A percentile compares a stretch with the other conserved stretches of the same genome.
Conservation (phyloP, 1,140 invertebrate genomes). For the Rhopalosiphum maidis region DNA sequence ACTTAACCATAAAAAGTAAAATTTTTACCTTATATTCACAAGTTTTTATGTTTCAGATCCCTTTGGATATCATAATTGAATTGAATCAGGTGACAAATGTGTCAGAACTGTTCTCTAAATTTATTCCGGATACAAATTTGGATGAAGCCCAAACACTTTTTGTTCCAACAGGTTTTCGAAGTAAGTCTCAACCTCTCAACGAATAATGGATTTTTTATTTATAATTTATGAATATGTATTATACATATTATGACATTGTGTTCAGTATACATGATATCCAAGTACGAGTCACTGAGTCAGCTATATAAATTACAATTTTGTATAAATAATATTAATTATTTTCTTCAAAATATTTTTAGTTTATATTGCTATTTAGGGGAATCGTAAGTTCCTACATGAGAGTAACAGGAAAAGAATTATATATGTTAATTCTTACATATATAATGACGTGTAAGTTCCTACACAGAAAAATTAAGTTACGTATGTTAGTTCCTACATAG, state of each 20-base stretch:
- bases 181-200: slow-evolving; percentile 9
- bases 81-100: slow-evolving; percentile 33
- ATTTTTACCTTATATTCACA: not conserved
- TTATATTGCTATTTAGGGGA: not conserved
- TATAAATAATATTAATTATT: not conserved
- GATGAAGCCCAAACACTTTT: not conserved
- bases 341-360: not conserved
- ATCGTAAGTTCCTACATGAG: too few species aligned
- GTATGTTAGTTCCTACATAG: too few species aligned
- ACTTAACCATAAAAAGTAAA: not conserved
- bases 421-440: too few species aligned
- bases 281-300: too few species aligned
- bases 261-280: not conserved
- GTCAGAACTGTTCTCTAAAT: slow-evolving; percentile 35
- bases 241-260: not conserved
- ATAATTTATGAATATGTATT: not conserved
- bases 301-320: not conserved
- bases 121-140: not conserved
- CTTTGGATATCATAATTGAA: slow-evolving; percentile 27
- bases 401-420: too few species aligned
- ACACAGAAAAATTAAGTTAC: too few species aligned
- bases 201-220: not conserved
- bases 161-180: slow-evolving; percentile 21
- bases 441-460: too few species aligned
- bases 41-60: slow-evolving; percentile 22